phyloP scores from a whole-genome alignment of 2,113 vertebrate species.

The Malurus melanocephalus region DNA sequence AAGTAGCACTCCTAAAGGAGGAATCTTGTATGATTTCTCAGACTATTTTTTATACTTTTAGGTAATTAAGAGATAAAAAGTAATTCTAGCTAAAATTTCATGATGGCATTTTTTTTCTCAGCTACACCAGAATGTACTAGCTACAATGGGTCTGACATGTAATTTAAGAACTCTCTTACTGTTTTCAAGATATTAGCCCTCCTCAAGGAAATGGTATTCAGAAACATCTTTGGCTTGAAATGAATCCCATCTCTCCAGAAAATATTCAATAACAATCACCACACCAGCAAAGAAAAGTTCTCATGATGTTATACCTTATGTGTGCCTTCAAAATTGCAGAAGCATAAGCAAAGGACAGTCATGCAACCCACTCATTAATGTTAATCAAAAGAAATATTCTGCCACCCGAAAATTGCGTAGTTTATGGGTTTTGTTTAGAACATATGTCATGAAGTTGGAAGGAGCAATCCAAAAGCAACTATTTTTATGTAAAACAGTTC shows the following conservation, averaged over 20 bases:
- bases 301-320: not conserved
- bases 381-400: not conserved
- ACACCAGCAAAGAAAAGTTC: not conserved
- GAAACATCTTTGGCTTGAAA: slow-evolving; percentile 1
- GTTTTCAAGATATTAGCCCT: not conserved
- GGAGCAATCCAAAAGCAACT: not conserved
- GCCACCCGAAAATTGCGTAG: not conserved
- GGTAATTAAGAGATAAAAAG: not conserved
- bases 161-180: not conserved
- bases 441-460: not conserved
- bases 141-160: not conserved
- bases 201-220: not conserved
- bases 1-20: not conserved
- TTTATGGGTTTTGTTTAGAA: not conserved
- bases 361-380: not conserved
- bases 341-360: not conserved
- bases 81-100: not conserved
- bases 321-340: not conserved
- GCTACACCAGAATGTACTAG: not conserved
- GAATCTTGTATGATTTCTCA: not conserved
- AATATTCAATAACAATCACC: not conserved
- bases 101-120: not conserved
- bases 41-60: not conserved
- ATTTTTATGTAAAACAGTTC: not conserved
- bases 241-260: not conserved